Conservation (phyloP, 2,888 invertebrate species). For the Lumbricus terrestris region DNA sequence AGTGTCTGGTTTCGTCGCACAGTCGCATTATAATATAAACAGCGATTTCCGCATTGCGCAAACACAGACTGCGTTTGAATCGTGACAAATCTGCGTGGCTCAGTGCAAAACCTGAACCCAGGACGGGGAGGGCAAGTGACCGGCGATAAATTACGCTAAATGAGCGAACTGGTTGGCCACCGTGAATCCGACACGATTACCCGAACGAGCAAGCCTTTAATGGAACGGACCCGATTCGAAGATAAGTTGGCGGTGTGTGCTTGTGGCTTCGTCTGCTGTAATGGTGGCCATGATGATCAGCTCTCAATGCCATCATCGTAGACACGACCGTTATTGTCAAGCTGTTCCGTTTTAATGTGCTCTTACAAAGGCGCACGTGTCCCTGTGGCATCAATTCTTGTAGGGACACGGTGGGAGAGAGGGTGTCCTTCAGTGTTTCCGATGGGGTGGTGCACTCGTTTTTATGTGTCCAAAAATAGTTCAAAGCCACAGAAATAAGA, state of each 20-base stretch:
- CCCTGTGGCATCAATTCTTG: too few relatives aligned
- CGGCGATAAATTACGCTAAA: not conserved
- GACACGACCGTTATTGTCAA: not conserved
- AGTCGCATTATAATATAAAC: too few relatives aligned
- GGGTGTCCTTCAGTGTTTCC: not conserved
- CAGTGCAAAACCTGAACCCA: not conserved
- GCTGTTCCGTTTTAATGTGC: not conserved
- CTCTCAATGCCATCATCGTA: not conserved
- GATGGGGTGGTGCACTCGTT: not conserved
- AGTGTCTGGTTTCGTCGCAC: too few relatives aligned
- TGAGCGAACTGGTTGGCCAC: not conserved
- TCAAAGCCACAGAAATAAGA: too few relatives aligned
- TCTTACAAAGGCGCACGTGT: not conserved
- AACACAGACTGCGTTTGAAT: not conserved
- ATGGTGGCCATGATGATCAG: not conserved
- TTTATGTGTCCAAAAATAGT: not conserved
- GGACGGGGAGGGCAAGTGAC: not conserved
- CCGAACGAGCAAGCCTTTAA: not conserved
- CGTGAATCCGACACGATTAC: slow-evolving; percentile 3
- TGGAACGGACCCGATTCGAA: not conserved
- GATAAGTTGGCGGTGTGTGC: not conserved
- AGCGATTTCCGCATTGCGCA: not conserved
- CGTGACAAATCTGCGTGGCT: not conserved
- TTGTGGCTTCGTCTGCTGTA: too few relatives aligned
- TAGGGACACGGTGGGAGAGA: too few relatives aligned